phyloP scores from a whole-genome alignment of 2,888 invertebrate species.

The Drosophila fulvimacula region DNA sequence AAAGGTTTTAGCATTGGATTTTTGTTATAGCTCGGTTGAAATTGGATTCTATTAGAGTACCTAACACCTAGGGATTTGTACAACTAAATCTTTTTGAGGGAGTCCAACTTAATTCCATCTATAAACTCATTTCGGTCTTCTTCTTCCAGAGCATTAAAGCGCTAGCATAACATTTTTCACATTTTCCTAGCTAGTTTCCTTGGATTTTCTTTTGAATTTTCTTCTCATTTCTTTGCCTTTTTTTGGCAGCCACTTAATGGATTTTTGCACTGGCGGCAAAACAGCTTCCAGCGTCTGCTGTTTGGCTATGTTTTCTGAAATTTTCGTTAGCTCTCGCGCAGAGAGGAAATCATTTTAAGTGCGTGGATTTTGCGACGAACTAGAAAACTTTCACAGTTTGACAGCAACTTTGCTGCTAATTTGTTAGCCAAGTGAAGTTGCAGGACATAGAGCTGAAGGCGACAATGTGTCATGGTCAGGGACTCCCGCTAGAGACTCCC shows the following conservation, averaged over 20 bases:
- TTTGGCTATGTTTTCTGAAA: constrained; percentile 22
- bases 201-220: constrained; percentile 6
- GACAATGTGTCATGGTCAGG: constrained; percentile 40
- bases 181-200: constrained; percentile 16
- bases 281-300: constrained; percentile 18
- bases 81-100: neutral
- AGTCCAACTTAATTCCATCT: neutral
- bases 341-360: constrained; percentile 36
- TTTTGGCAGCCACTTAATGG: constrained; percentile 54
- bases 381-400: constrained; percentile 39
- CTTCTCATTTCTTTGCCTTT: neutral
- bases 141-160: constrained; percentile 29
- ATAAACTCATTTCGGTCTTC: constrained; percentile 18
- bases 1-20: neutral
- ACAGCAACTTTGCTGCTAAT: constrained; percentile 52
- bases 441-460: constrained; percentile 19
- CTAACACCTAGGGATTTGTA: constrained; percentile 15
- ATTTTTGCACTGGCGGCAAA: constrained; percentile 50
- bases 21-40: neutral
- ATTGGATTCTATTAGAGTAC: neutral
- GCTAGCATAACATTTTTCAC: neutral
- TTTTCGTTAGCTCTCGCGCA: constrained; percentile 33
- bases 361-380: constrained; percentile 1
- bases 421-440: constrained; percentile 40
- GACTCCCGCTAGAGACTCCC: neutral